Evolutionary conservation across 2,888 invertebrate species (phyloP).

Genomic region (Eupithecia tripunctaria): DNA sequence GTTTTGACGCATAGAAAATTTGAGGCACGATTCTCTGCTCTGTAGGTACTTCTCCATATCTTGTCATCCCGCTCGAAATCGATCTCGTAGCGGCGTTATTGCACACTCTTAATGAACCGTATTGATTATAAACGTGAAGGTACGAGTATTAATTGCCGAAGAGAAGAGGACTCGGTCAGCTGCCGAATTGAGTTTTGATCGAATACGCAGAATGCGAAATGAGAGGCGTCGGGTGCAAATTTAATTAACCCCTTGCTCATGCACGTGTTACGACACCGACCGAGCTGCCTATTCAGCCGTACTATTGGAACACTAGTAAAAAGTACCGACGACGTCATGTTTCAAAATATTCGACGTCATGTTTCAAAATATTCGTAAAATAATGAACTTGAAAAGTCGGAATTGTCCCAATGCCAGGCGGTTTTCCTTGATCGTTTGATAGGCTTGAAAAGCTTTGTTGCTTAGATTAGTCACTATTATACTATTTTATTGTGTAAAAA

Average conservation of each 20-base stretch:
- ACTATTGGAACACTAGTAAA: conserved; percentile 28
- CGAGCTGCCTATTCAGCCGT: conserved; percentile 48
- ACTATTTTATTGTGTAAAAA: not conserved
- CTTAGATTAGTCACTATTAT: not conserved
- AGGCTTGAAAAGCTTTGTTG: not conserved
- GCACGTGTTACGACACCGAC: conserved; percentile 53
- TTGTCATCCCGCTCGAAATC: too few species aligned
- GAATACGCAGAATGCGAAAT: conserved; percentile 81
- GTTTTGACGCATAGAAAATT: too few species aligned
- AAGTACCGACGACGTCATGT: conserved; percentile 1
- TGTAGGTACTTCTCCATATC: too few species aligned
- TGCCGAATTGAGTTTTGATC: conserved; percentile 84
- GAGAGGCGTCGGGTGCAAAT: conserved; percentile 81
- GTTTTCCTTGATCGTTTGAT: not conserved
- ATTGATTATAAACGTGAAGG: not conserved
- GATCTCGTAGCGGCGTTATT: too few species aligned
- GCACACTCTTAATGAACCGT: conserved; percentile 49
- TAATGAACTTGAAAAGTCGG: conserved; percentile 1
- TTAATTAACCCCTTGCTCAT: conserved; percentile 83
- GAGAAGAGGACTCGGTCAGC: conserved; percentile 66
- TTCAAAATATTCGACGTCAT: not conserved
- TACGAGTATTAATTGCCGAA: conserved; percentile 59
- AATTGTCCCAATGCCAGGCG: not conserved
- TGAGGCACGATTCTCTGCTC: too few species aligned
- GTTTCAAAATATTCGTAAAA: conserved; percentile 20